These are phyloP conservation scores for Biston stratarius DNA, from an alignment of 2,888 invertebrate species.

Conservation along the genomic window DNA sequence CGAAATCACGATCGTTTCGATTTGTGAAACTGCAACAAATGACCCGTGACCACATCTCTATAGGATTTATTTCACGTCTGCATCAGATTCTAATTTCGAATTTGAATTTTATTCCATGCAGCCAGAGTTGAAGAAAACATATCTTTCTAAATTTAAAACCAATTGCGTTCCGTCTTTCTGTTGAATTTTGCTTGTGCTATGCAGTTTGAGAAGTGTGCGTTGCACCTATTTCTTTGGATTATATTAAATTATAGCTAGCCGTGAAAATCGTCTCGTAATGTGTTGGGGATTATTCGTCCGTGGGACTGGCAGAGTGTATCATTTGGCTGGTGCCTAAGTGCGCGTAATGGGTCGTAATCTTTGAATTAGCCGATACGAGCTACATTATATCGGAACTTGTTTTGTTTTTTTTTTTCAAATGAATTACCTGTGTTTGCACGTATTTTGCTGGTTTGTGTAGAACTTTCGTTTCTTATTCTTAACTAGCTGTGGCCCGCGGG, in stretches of 20 bases:
- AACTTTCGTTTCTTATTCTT: conserved; percentile 5
- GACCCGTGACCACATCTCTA: conserved; percentile 46
- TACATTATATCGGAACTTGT: conserved; percentile 77
- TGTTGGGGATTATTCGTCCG: conserved; percentile 81
- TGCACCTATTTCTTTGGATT: conserved; percentile 85
- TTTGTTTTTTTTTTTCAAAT: conserved; percentile 64
- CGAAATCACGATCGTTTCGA: conserved; percentile 81
- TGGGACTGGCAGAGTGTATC: conserved; percentile 80
- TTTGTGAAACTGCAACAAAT: conserved; percentile 49
- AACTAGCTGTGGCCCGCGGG: not conserved
- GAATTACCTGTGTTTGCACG: conserved; percentile 34
- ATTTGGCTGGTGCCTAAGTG: conserved; percentile 78
- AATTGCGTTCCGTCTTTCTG: conserved; percentile 43
- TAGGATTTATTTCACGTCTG: conserved; percentile 48
- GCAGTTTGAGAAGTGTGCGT: conserved; percentile 59
- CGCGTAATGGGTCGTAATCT: conserved; percentile 78
- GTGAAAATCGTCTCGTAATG: conserved; percentile 85
- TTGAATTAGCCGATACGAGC: conserved; percentile 73
- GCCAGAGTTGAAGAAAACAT: conserved; percentile 31
- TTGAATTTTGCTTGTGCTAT: conserved; percentile 52
- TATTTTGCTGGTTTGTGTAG: conserved; percentile 29
- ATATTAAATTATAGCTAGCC: conserved; percentile 86
- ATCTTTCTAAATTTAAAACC: conserved; percentile 27
- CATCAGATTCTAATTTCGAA: conserved; percentile 50
- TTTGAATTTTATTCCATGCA: conserved; percentile 54